Evolutionary conservation across 2,113 vertebrate genomes (phyloP).

Genomic region (Melospiza melodia): DNA sequence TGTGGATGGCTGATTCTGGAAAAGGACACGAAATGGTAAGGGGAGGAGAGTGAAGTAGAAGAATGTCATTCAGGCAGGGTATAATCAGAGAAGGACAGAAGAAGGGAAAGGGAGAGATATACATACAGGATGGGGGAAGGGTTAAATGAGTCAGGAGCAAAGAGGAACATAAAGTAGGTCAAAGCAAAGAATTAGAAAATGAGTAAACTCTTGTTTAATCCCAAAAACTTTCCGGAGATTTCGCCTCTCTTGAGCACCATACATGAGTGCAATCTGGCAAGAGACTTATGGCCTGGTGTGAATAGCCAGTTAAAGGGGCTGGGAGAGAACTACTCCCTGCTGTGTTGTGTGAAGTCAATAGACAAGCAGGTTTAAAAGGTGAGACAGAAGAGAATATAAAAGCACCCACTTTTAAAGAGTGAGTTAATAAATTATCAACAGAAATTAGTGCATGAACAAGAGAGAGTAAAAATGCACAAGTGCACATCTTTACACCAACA

Average conservation of each 20-base stretch:
- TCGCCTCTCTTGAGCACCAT: not conserved
- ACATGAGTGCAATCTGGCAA: not conserved
- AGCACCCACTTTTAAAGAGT: not conserved
- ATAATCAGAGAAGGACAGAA: not conserved
- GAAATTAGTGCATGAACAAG: not conserved
- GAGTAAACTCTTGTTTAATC: not conserved
- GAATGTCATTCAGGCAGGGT: not conserved
- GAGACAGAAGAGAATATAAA: not conserved
- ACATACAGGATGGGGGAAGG: not conserved
- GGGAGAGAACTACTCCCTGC: not conserved
- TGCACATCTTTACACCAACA: not conserved
- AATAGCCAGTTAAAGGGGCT: not conserved
- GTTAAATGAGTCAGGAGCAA: not conserved
- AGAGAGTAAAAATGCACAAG: not conserved
- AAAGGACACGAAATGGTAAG: not conserved
- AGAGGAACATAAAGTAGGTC: not conserved
- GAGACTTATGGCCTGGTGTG: not conserved
- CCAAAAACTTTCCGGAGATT: not conserved
- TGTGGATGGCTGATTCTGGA: conserved; percentile 82
- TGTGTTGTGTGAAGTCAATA: not conserved
- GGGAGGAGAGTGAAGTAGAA: not conserved
- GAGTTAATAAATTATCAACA: not conserved
- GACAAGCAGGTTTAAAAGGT: not conserved
- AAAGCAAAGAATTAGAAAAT: not conserved
- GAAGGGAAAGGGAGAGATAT: not conserved